phyloP scores from a whole-genome alignment of 2,888 invertebrate species.

The Lypha dubia region DNA sequence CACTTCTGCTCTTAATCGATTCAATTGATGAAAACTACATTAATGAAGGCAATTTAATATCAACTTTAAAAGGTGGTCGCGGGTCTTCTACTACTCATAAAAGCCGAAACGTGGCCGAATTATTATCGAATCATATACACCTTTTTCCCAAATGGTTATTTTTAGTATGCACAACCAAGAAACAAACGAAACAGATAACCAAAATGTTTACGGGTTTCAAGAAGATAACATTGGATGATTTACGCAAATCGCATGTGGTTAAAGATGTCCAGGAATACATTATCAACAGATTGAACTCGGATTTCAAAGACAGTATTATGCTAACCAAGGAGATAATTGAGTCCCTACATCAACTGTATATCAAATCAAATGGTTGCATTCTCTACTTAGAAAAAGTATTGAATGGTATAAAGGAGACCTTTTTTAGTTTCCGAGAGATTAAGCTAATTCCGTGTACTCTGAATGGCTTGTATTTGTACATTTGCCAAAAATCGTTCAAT shows the following conservation, averaged over 20 bases:
- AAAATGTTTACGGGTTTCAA: slow-evolving; percentile 94
- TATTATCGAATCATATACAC: slow-evolving; percentile 94
- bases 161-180: slow-evolving; percentile 93
- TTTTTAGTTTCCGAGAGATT: slow-evolving; percentile 95
- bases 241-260: slow-evolving; percentile 94
- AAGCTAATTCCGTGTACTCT: slow-evolving; percentile 97
- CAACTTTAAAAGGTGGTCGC: slow-evolving; percentile 83
- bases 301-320: slow-evolving; percentile 92
- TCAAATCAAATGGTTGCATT: slow-evolving; percentile 97
- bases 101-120: slow-evolving; percentile 89
- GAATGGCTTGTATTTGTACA: slow-evolving; percentile 97
- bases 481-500: slow-evolving; percentile 96
- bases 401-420: slow-evolving; percentile 96
- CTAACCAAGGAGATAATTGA: slow-evolving; percentile 96
- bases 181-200: slow-evolving; percentile 92
- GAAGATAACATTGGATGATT: slow-evolving; percentile 95
- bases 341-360: slow-evolving; percentile 96
- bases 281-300: slow-evolving; percentile 93
- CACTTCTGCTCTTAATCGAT: slow-evolving; percentile 93
- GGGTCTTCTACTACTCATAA: slow-evolving; percentile 81
- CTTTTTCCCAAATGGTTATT: slow-evolving; percentile 96
- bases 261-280: slow-evolving; percentile 98
- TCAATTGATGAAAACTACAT: slow-evolving; percentile 93
- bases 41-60: slow-evolving; percentile 84
- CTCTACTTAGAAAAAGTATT: slow-evolving; percentile 93